Evolutionary conservation across 1,140 invertebrate species (phyloP), one percentile per base, ranked within the genome.

Genomic region (Drosophila ogumai): DNA sequence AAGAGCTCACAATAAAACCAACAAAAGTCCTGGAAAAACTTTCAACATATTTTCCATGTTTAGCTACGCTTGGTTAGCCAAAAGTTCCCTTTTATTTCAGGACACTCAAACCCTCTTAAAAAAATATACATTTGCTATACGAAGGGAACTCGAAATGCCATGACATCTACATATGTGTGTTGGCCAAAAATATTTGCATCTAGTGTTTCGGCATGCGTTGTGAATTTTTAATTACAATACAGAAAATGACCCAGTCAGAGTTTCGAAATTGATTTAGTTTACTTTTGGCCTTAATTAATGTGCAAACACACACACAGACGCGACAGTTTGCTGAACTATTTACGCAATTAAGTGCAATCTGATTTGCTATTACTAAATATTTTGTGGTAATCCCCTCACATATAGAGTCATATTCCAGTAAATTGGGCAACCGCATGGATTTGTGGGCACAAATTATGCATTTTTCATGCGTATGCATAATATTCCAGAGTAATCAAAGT

Each of bases 11-110:
- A 80, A 82, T 49, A 57, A 77, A 75, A 75, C 49, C 64, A 78
- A 63, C 64, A 66, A 71, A 66, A 59, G 41, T 17, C 31, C 25
- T 25, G n/a, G 31, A 9, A 55, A 66, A 75, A 75, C 73, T 75
- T 75, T 66, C 52, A 58, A 75, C 71, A 75, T 65, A 75, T 75
- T 75, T 72, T 75, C 72, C 46, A 57, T 61, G 56, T 54, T 60
- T 61, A 46, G 56, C 72, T 47, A 8, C 34, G 57, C 57, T 73
- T 74, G 68, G 40, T 61, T 59, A 59, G 43, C 54, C 15, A 25
- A 17, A 38, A 72, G 55, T 59, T 49, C 6, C 43, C 22, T 19
- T 54, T 43, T 13, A 25, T 32, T 43, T 46, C 6, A n/a, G 54
- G 9, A 25, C 22, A 25, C 54, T 38, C 54, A 25, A 25, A 28